Evolutionary conservation across 2,113 vertebrate species (phyloP).

Genomic region (Abramis brama): DNA sequence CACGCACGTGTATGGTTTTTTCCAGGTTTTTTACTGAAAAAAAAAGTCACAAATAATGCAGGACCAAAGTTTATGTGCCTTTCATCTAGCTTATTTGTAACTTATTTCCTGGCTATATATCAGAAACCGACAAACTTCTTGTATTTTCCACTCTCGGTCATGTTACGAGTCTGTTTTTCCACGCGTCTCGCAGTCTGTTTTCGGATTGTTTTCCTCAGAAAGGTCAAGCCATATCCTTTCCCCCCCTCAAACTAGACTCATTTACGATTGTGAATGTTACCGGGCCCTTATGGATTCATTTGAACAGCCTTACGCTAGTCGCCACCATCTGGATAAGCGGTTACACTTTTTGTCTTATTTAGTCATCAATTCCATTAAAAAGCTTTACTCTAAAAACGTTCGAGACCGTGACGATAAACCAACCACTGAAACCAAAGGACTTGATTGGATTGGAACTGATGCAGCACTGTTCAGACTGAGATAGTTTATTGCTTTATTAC

Average conservation of each 20-base stretch:
- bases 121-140: constrained; percentile 60
- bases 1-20: constrained; percentile 55
- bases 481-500: constrained; percentile 23
- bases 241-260: constrained; percentile 10
- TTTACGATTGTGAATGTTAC: constrained; percentile 41
- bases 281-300: constrained; percentile 20
- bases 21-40: constrained; percentile 62
- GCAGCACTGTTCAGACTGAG: constrained; percentile 16
- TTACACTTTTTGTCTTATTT: constrained; percentile 26
- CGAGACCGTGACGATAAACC: constrained; percentile 21
- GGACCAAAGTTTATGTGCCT: constrained; percentile 90
- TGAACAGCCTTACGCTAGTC: neutral
- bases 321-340: neutral
- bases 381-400: constrained; percentile 51
- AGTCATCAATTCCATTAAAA: constrained; percentile 40
- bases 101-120: constrained; percentile 66
- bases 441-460: constrained; percentile 42
- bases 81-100: constrained; percentile 71
- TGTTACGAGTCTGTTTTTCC: constrained; percentile 39
- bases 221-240: constrained; percentile 57
- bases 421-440: constrained; percentile 65
- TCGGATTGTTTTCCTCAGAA: constrained; percentile 34
- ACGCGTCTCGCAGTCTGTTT: constrained; percentile 2
- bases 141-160: constrained; percentile 31
- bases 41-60: constrained; percentile 68